Base-by-base conservation (phyloP, 2,113 vertebrate genomes). In the Anseranas semipalmata region DNA sequence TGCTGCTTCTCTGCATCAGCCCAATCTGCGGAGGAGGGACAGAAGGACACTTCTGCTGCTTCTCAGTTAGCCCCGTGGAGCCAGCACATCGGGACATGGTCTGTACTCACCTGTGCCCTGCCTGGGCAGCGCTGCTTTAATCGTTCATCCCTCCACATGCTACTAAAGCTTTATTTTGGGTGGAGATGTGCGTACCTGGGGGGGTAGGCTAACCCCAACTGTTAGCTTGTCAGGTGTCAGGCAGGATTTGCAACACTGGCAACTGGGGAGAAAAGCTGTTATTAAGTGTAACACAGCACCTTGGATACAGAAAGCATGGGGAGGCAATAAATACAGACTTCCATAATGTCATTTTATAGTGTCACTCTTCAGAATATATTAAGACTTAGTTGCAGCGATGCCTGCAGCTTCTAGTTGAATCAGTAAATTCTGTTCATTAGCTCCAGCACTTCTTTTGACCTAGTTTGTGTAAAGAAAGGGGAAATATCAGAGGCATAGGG, bases 351-450 rank as follows among this genome's bases (percentile, higher is more conserved):
- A 43, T 84, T 90, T 92, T 30, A 13, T 53, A 33, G 79, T 89
- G 90, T 88, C 93, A 87, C 79, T 92, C 68, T 75, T 78, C 88
- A 76, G 80, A 72, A 93, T 93, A 93, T 91, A 78, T 87, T 53
- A 67, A 65, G 73, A n/a, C 63, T 45, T 84, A 21, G 76, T 43
- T 78, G 72, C 85, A 81, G 79, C 2, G n/a, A 32, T 86, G 79
- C 78, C 90, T 92, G 85, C 95, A 84, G 90, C 63, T 79, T 37
- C 85, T 71, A 80, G 67, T 80, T 37, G 72, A 77, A 88, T 91
- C 63, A 19, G 78, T 79, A 43, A 70, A 59, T 74, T 32, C 81
- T 75, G 60, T 88, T 96, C 52, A 16, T 94, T 95, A 86, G 88
- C 63, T 63, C 43, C 37, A 67, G 87, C 33, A 5, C 35, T 82